Evolutionary conservation across 2,888 invertebrate species (phyloP), one percentile per base, ranked within the genome.

Genomic region (Heliconius erato): DNA sequence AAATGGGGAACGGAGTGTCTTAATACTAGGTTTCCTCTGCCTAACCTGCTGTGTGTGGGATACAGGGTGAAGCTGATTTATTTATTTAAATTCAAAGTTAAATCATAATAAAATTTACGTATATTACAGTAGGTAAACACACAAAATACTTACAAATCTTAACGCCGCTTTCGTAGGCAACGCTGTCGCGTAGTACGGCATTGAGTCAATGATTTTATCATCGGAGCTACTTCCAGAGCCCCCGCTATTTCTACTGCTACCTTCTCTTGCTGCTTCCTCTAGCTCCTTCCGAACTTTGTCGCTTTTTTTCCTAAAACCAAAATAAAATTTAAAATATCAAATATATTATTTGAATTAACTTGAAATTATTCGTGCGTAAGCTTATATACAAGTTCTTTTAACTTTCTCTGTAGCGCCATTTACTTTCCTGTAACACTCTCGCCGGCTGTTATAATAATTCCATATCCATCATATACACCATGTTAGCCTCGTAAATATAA

Each of bases 261-360:
- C 98, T 90, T 97, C 98, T 85, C 97, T 95, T 0, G 98, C 98
- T 32, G 99, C 99, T 90, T 99, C 99, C 93, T 98, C 98, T 76
- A 99, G 94, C 89, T 99, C 99, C 91, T 98, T 98, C 90, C 98
- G 98, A 91, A 99, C 96, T 93, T 98, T 98, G 86, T 98, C 98
- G 92, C 98, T 98, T 91, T 98, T 97, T 96, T 98, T 98, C 94
- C 99, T 99, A 96, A 76, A 96, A 97, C 85, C 79, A 83, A 83
- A 80, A 79, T 32, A 23, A 65, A 71, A 32, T 23, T 71, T 59
- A 44, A 54, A 82, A 79, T 79, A 28, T 76, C n/a, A n/a, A n/a
- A n/a, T n/a, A n/a, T n/a, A n/a, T n/a, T n/a, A n/a, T n/a, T n/a
- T 16, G 5, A 74, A 59, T 4, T 11, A 76, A 35, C 4, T 59